Conservation (phyloP, 1,140 invertebrate genomes). For the Antheraea mylitta region DNA sequence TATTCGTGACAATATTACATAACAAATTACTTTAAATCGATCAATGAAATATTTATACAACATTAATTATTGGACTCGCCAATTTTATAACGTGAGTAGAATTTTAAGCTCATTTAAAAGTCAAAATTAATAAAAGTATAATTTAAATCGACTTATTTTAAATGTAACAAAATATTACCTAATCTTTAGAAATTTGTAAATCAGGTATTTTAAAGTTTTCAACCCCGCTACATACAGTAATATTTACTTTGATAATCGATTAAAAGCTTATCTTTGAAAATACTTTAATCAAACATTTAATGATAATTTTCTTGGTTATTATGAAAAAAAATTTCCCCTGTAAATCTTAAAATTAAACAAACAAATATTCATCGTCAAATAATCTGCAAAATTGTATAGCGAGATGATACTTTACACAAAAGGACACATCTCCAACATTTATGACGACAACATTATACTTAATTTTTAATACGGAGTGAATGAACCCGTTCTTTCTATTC, state of each 20-base stretch:
- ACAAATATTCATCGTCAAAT: too few species aligned
- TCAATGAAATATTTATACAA: neutral
- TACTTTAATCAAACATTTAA: neutral
- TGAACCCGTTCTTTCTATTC: constrained; percentile 11
- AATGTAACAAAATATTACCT: neutral
- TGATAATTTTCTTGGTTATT: neutral
- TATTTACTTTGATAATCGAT: neutral
- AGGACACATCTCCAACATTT: too few species aligned
- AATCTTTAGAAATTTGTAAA: neutral
- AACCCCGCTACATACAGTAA: neutral
- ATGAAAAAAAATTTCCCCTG: neutral
- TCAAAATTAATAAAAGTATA: neutral
- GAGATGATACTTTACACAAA: neutral
- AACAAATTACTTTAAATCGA: neutral
- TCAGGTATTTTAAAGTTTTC: neutral
- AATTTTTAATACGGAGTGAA: constrained; percentile 4
- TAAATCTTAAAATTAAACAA: neutral
- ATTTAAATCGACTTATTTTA: neutral
- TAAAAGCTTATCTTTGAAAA: too few species aligned
- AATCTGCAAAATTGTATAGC: too few species aligned
- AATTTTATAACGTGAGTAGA: neutral
- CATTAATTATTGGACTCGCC: neutral
- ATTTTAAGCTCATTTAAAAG: neutral
- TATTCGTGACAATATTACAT: neutral
- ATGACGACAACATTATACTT: neutral